phyloP scores from a whole-genome alignment of 37 sponge, comb jelly and placozoan species.

The Ephydatia muelleri region DNA sequence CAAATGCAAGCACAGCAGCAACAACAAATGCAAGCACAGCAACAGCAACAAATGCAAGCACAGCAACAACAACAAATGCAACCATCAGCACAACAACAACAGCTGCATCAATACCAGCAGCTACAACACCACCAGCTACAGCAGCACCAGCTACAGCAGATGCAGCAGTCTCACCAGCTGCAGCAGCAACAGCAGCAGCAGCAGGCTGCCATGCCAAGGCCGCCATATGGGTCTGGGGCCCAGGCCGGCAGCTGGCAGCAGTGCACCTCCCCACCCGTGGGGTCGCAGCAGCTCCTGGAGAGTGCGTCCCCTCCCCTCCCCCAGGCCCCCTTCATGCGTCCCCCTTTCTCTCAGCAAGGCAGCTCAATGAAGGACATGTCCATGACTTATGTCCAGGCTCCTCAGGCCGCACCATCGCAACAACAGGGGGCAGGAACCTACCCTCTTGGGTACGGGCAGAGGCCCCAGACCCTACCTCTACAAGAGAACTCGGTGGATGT shows the following conservation, averaged over 20 bases:
- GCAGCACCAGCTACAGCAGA: constrained; percentile 2
- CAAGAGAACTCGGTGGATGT: neutral
- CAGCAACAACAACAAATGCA: neutral
- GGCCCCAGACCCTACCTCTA: neutral
- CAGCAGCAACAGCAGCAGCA: neutral
- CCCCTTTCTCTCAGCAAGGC: neutral
- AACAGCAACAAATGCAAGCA: constrained; percentile 1
- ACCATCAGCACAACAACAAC: neutral
- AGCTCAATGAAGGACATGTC: neutral
- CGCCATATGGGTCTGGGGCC: neutral
- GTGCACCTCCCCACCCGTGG: neutral
- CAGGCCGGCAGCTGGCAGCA: neutral
- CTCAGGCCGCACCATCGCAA: neutral
- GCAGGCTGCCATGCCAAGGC: neutral
- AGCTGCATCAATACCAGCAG: constrained; percentile 2
- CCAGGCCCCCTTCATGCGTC: neutral
- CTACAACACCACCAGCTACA: neutral
- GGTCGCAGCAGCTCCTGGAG: neutral
- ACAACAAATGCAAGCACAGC: neutral
- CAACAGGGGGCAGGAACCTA: neutral
- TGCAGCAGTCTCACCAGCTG: neutral
- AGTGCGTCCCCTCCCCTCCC: neutral
- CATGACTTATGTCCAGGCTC: neutral
- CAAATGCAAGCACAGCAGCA: constrained; percentile 5
- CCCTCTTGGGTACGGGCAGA: neutral